These are phyloP conservation scores for fruit fly (Drosophila melanogaster) DNA, from an alignment of 1,140 invertebrate genomes.

Conservation along the genomic window DNA sequence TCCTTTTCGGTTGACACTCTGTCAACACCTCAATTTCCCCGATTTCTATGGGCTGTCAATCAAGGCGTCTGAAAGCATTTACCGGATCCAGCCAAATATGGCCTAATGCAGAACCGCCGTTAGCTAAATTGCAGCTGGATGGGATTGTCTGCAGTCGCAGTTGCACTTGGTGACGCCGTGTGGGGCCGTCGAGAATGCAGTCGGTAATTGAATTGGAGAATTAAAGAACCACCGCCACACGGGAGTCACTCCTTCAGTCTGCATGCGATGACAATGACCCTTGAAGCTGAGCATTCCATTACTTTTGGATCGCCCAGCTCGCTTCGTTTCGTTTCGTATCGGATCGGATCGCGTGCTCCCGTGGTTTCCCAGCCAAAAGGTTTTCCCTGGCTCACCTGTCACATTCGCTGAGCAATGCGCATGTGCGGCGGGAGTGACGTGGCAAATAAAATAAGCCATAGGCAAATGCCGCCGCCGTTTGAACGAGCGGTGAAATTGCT, in stretches of 20 bases:
- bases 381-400: constrained; percentile 61
- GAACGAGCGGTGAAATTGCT: constrained; percentile 44
- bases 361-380: constrained; percentile 62
- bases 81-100: constrained; percentile 69
- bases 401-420: constrained; percentile 50
- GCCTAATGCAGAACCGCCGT: constrained; percentile 66
- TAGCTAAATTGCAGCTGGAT: constrained; percentile 62
- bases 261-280: constrained; percentile 51
- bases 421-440: constrained; percentile 65
- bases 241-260: constrained; percentile 22
- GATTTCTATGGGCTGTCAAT: constrained; percentile 61
- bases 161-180: constrained; percentile 29
- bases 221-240: constrained; percentile 20
- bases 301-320: constrained; percentile 26
- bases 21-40: constrained; percentile 64
- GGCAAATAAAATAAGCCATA: constrained; percentile 50
- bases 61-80: constrained; percentile 61
- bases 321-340: constrained; percentile 4
- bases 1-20: constrained; percentile 54
- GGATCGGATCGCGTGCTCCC: constrained; percentile 45
- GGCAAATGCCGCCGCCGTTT: constrained; percentile 28
- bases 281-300: constrained; percentile 43
- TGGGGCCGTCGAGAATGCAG: not conserved
- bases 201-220: constrained; percentile 50
- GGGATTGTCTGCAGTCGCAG: constrained; percentile 28